phyloP scores from a whole-genome alignment of 2,113 vertebrate genomes.

The Amblyopsis rosae region DNA sequence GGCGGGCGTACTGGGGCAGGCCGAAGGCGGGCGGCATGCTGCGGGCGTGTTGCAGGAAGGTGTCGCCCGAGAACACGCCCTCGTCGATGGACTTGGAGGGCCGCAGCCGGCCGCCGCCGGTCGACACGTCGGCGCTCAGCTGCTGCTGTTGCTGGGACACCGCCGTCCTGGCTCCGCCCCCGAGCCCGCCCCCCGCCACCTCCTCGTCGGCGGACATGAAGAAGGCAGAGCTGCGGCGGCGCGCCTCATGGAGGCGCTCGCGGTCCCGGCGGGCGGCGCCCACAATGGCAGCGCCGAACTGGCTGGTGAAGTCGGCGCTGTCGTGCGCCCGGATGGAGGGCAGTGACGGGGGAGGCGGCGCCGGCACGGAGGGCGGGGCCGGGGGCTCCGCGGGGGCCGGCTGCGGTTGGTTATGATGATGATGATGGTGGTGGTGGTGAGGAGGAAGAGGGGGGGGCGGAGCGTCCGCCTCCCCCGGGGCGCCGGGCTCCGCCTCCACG shows the following conservation, averaged over 20 bases:
- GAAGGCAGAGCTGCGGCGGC: slow-evolving; percentile 85
- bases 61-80: slow-evolving; percentile 89
- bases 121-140: slow-evolving; percentile 60
- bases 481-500: slow-evolving; percentile 81
- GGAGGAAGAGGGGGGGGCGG: too few relatives aligned
- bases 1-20: slow-evolving; percentile 77
- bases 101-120: slow-evolving; percentile 76
- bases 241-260: slow-evolving; percentile 87
- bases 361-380: slow-evolving; percentile 80
- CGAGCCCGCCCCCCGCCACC: slow-evolving; percentile 52
- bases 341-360: slow-evolving; percentile 72
- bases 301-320: slow-evolving; percentile 88
- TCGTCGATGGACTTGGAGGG: slow-evolving; percentile 94
- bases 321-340: slow-evolving; percentile 76
- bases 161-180: slow-evolving; percentile 63
- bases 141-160: slow-evolving; percentile 70
- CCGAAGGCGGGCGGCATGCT: slow-evolving; percentile 82
- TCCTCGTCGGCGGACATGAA: slow-evolving; percentile 91
- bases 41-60: slow-evolving; percentile 84
- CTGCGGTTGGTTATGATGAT: too few relatives aligned
- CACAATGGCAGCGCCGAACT: slow-evolving; percentile 90
- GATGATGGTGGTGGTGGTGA: too few relatives aligned
- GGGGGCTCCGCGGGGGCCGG: slow-evolving; percentile 66
- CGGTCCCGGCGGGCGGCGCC: slow-evolving; percentile 88
- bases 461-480: slow-evolving; percentile 69